A percentile compares a stretch with the other conserved stretches of the same genome.
Evolutionary conservation across 2,797 vertebrate genomes (phyloP).

Genomic region (Malacoraja senta): DNA sequence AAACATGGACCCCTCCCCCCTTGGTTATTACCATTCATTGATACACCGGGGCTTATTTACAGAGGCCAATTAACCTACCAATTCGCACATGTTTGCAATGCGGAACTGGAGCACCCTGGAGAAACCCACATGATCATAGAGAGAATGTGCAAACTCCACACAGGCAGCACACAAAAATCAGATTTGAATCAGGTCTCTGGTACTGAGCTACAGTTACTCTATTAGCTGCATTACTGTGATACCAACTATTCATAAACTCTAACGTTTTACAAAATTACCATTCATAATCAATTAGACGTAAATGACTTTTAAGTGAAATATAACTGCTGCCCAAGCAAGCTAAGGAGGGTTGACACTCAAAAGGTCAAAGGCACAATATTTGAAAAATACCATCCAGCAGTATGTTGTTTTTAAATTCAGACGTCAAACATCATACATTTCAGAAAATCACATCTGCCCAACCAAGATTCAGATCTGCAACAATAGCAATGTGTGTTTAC

Average conservation of each 20-base stretch:
- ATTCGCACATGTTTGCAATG: no score
- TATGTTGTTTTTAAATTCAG: background rate
- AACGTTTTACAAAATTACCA: background rate
- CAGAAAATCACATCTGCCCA: background rate
- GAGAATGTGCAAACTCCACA: no score
- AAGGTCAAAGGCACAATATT: background rate
- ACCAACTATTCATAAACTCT: background rate
- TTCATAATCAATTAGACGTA: background rate
- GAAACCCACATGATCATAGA: no score
- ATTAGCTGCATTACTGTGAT: no score
- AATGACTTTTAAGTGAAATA: background rate
- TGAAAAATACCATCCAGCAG: background rate
- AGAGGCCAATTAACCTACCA: no score
- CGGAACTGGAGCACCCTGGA: no score
- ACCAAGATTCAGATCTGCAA: background rate
- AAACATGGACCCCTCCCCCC: background rate
- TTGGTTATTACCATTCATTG: no score
- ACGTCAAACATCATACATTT: background rate
- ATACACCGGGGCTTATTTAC: no score
- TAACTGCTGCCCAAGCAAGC: background rate
- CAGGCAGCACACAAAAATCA: no score
- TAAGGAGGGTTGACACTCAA: background rate
- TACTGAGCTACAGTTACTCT: no score
- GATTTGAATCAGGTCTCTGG: no score
- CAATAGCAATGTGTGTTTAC: background rate